Conservation (phyloP, 2,113 vertebrate genomes). For the Myodes glareolus region DNA sequence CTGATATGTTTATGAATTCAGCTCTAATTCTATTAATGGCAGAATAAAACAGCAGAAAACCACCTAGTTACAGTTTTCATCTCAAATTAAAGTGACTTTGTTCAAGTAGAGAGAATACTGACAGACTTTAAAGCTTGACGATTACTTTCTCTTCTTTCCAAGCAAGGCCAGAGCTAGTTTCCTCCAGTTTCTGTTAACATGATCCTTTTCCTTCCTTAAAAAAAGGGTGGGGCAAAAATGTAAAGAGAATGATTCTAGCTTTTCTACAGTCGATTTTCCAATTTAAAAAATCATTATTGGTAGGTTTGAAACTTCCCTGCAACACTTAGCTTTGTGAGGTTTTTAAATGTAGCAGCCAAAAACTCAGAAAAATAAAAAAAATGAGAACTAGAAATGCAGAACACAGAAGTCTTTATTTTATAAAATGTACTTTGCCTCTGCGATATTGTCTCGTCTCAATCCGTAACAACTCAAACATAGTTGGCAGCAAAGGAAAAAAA, state of each 20-base stretch:
- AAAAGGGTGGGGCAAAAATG: background rate
- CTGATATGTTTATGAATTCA: slow-evolving; percentile 49
- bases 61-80: slow-evolving; percentile 55
- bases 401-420: slow-evolving; percentile 87
- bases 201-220: slow-evolving; percentile 69
- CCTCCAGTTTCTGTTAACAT: slow-evolving; percentile 78
- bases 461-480: slow-evolving; percentile 84
- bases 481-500: slow-evolving; percentile 84
- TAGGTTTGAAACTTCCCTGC: slow-evolving; percentile 83
- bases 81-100: slow-evolving; percentile 65
- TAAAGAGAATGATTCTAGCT: slow-evolving; percentile 37
- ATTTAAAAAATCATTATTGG: slow-evolving; percentile 78
- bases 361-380: slow-evolving; percentile 75
- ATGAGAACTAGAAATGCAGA: slow-evolving; percentile 86
- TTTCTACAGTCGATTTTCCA: slow-evolving; percentile 64
- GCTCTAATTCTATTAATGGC: slow-evolving; percentile 58
- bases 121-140: slow-evolving; percentile 79
- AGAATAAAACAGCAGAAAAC: slow-evolving; percentile 60
- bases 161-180: slow-evolving; percentile 66
- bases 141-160: slow-evolving; percentile 67
- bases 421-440: slow-evolving; percentile 86
- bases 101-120: slow-evolving; percentile 83
- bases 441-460: slow-evolving; percentile 84
- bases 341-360: slow-evolving; percentile 89
- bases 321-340: slow-evolving; percentile 85